Percentiles rank a stretch among this genome's conserved stretches.
Conservation (phyloP, 2,797 vertebrate genomes). For the Trematomus bernacchii region DNA sequence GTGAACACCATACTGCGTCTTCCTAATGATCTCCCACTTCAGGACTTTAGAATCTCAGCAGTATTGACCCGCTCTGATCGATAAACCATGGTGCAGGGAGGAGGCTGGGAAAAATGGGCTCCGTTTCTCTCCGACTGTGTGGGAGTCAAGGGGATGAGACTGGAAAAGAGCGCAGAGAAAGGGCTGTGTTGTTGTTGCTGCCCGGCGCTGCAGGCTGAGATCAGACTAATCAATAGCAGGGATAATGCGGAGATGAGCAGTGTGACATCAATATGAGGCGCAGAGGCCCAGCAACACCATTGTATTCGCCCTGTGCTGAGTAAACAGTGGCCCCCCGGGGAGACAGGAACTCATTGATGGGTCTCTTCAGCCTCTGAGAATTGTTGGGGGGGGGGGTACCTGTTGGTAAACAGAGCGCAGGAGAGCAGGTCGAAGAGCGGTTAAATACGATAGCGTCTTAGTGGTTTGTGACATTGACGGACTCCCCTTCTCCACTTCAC, state of each 20-base stretch:
- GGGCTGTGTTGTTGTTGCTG: slow-evolving; percentile 57
- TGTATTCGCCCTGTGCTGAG: slow-evolving; percentile 70
- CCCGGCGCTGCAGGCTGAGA: slow-evolving; percentile 67
- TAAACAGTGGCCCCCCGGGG: slow-evolving; percentile 61
- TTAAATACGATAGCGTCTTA: slow-evolving; percentile 33
- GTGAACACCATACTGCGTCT: not conserved
- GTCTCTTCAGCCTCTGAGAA: slow-evolving; percentile 42
- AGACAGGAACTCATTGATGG: slow-evolving; percentile 71
- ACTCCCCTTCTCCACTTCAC: not conserved
- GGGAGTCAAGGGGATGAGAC: slow-evolving; percentile 47
- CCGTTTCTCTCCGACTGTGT: slow-evolving; percentile 18
- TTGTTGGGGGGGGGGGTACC: slow-evolving; percentile 41
- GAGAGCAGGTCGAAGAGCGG: slow-evolving; percentile 30
- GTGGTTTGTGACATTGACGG: slow-evolving; percentile 40
- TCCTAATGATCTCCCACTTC: slow-evolving; percentile 30
- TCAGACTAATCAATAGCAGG: slow-evolving; percentile 78
- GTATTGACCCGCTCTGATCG: slow-evolving; percentile 38
- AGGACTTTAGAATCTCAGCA: slow-evolving; percentile 18
- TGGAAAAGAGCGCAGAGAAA: not conserved
- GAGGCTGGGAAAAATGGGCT: slow-evolving; percentile 5
- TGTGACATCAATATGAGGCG: slow-evolving; percentile 70
- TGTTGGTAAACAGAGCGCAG: slow-evolving; percentile 1
- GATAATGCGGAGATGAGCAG: slow-evolving; percentile 73
- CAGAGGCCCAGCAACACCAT: slow-evolving; percentile 69
- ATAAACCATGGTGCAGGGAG: slow-evolving; percentile 33